Evolutionary conservation across 2,888 invertebrate genomes (phyloP).

Genomic region (Myopa testacea): DNA sequence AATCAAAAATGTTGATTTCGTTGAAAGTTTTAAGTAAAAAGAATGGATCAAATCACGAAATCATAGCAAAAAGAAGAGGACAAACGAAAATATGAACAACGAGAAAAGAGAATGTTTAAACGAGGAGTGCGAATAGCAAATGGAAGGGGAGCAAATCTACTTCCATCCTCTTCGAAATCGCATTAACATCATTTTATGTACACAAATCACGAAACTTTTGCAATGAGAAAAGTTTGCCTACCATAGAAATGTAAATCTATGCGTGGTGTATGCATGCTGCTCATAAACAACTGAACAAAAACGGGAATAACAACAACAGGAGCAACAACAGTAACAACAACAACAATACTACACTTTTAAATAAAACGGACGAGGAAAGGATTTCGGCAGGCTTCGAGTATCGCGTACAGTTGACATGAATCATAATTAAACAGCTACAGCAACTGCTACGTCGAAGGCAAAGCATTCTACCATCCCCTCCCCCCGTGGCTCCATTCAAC

Average conservation of each 20-base stretch:
- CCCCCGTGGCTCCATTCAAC: neutral
- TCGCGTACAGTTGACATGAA: constrained; percentile 33
- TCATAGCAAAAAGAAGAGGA: constrained; percentile 11
- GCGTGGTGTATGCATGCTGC: too few species aligned
- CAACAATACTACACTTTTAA: neutral
- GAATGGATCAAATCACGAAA: constrained; percentile 7
- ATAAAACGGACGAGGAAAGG: neutral
- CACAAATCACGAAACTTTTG: constrained; percentile 12
- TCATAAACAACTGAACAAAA: constrained; percentile 25
- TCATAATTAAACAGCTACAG: constrained; percentile 44
- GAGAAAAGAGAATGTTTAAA: neutral
- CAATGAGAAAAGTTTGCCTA: constrained; percentile 31
- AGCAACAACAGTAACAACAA: neutral
- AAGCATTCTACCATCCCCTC: neutral
- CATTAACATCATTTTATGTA: constrained; percentile 27
- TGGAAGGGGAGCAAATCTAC: neutral
- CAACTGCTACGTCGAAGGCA: constrained; percentile 21
- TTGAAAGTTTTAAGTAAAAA: constrained; percentile 14
- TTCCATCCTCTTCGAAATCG: constrained; percentile 19
- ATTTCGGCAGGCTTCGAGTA: neutral
- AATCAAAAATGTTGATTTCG: constrained; percentile 28
- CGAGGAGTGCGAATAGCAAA: neutral
- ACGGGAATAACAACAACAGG: constrained; percentile 1
- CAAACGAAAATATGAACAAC: neutral
- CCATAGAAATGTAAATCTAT: constrained; percentile 30